A percentile compares a stretch with the other conserved stretches of the same genome.
Evolutionary conservation across 2,888 invertebrate species (phyloP).

Genomic region (Endotricha flammealis): DNA sequence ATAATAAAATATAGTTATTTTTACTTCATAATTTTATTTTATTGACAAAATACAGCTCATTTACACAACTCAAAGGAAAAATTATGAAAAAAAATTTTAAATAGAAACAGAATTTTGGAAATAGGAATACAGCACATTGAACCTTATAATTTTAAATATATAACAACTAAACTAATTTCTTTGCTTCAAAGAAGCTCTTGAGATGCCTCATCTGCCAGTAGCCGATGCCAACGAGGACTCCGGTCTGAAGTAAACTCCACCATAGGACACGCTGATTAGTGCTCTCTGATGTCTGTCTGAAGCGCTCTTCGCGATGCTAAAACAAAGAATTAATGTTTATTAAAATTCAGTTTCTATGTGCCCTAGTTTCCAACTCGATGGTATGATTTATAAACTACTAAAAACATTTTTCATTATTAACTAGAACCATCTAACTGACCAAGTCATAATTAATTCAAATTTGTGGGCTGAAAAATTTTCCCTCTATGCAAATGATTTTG

Average conservation of each 20-base stretch:
- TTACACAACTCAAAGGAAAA: conserved; percentile 33
- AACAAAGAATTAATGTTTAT: conserved; percentile 24
- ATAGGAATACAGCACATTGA: conserved; percentile 15
- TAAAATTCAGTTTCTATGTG: no score
- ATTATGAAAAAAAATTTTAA: conserved; percentile 17
- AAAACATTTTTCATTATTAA: no score
- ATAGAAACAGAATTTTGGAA: conserved; percentile 20
- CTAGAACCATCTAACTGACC: no score
- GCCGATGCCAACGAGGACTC: conserved; percentile 93
- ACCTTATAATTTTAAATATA: conserved; percentile 6
- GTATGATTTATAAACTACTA: no score
- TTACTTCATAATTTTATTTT: conserved; percentile 35
- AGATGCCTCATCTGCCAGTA: conserved; percentile 99
- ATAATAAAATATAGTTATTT: conserved; percentile 5
- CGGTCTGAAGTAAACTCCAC: conserved; percentile 97
- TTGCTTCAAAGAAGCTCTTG: conserved; percentile 99
- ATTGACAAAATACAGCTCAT: conserved; percentile 58
- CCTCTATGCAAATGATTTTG: no score
- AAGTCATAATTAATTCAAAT: no score
- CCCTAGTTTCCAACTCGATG: no score
- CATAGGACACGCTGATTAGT: conserved; percentile 96
- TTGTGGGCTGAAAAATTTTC: no score
- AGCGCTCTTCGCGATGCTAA: conserved; percentile 97
- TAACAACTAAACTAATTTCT: conserved; percentile 91
- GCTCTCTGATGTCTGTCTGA: conserved; percentile 98